Evolutionary conservation across 2,113 vertebrate species (phyloP), one percentile per base, ranked within the genome.

Genomic region (Nothobranchius kuhntae): DNA sequence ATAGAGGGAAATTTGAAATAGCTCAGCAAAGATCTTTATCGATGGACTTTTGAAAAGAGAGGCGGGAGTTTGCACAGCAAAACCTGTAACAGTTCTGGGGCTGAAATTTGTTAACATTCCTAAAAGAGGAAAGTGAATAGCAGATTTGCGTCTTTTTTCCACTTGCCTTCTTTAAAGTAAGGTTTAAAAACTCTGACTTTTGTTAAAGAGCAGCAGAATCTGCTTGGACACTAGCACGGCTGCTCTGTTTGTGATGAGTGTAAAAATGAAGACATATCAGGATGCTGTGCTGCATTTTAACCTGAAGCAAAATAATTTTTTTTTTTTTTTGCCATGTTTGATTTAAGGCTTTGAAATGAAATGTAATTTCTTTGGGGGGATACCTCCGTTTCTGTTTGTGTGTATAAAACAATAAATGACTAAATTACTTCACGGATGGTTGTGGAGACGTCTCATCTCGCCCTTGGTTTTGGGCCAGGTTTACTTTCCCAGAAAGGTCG

Each of bases 21-120:
- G 69, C 78, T 17, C 89, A 96, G 82, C 95, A 96, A 82, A 95
- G 95, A 53, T 95, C 96, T 52, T 88, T 98, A 82, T 96, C 97
- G 48, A 97, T 98, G 77, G 97, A 98, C 85, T 97, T 98, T 53
- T 98, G 91, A 46, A 56, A 60, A 63, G 61, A 21, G 13, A 40
- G 7, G 38, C 6, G 8, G 36, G 50, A 61, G 12, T 21, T 38
- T 3, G 4, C 3, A 24, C 10, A 2, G 8, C 46, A 57, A 61
- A 40, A 36, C 61, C 8, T 47, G 17, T 21, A 53, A 48, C 6
- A 5, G 2, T 7, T 69, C 54, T 13, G n/a, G 17, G 10, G 15
- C 36, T 63, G 36, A 68, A n/a, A 35, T 21, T 15, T 12, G 54
- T 36, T 56, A 10, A 38, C n/a, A 38, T 56, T 13, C 15, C 26